phyloP scores from a whole-genome alignment of 2,113 vertebrate genomes.

The human (Homo sapiens) region GRCh38 chr2:206295501-206296000 shows the following conservation, averaged over 20 bases:
- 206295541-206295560: too few species aligned
- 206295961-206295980: neutral
- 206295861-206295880: neutral
- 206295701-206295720: neutral
- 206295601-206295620: too few species aligned
- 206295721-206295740: neutral
- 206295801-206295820: neutral
- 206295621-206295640: too few species aligned
- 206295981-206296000: neutral
- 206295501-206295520: too few species aligned
- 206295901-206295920: neutral
- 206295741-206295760: neutral
- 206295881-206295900: neutral
- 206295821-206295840: neutral
- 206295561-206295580: too few species aligned
- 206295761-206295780: neutral
- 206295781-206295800: neutral
- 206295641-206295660: too few species aligned
- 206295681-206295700: neutral
- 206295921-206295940: neutral
- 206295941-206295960: conserved; percentile 19
- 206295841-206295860: neutral
- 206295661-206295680: too few species aligned
- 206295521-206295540: too few species aligned
- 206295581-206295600: too few species aligned